Base-by-base conservation (phyloP, 2,888 invertebrate species). In the Hydropsyche betteni region DNA sequence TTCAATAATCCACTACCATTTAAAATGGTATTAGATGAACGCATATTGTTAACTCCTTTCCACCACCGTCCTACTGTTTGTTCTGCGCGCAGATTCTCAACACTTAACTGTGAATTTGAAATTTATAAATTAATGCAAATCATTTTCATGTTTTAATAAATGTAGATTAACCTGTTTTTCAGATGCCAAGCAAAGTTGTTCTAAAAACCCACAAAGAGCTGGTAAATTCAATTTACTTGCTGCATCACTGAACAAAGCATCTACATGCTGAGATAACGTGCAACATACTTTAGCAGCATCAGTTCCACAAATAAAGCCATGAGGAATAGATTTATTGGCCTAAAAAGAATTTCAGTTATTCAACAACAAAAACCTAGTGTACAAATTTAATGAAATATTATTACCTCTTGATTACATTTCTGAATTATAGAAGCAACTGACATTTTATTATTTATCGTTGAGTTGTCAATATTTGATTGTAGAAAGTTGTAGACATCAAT, bases 211-310 rank as follows among this genome's bases (percentile, higher is more conserved):
- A 73, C 93, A 91, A 51, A 98, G 86, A 0, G 97, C 93, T 7
- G 93, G 92, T 71, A 98, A 86, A 80, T 96, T 96, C 68, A 98
- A 87, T 78, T 96, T 93, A 74, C 94, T 90, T 0, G 97, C 95
- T 0, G 97, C 94, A 78, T 95, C 93, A 74, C 95, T 94, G 85
- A 97, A 98, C 74, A 98, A 84, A 80, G 96, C 92, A 83, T 98
- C 98, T 0, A 96, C 95, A 81, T 95, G 94, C 77, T 96, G 94
- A 0, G 96, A 94, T 8, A 98, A 85, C 0, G 95, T 94, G 84
- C 97, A 97, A 75, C 97, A 91, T 0, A 97, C 95, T 82, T 95
- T 93, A 0, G 95, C 94, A 0, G 96, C 94, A 74, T 95, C 93
- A 5, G 93, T 90, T 2, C 94, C 93, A 0, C 91, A 89, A 74